Percentiles rank a stretch among this genome's conserved stretches.
These are phyloP conservation scores for Nothoprocta pentlandii DNA, from an alignment of 2,113 vertebrate species.

Conservation along the genomic window DNA sequence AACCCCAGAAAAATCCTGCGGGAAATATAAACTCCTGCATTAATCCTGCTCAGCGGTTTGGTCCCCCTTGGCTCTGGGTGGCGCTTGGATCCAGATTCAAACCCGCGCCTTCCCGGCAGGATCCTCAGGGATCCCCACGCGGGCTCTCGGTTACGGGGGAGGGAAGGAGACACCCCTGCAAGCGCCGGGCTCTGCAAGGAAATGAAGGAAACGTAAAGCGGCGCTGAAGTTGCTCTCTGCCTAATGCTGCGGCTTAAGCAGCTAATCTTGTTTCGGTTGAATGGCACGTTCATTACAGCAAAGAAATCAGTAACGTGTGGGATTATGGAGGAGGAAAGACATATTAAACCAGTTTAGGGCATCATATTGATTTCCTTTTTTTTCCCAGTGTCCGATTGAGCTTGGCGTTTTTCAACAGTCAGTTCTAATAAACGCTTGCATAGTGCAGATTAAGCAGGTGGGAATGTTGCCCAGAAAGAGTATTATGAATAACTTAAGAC, in stretches of 20 bases:
- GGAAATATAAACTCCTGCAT: slow-evolving; percentile 7
- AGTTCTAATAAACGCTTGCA: slow-evolving; percentile 56
- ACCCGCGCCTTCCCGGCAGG: background rate
- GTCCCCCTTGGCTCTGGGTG: background rate
- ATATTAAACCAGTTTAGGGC: slow-evolving; percentile 66
- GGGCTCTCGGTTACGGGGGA: background rate
- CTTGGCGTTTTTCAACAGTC: slow-evolving; percentile 64
- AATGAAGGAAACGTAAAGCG: slow-evolving; percentile 31
- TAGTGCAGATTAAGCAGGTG: slow-evolving; percentile 66
- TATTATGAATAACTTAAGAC: slow-evolving; percentile 75
- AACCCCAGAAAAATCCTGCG: slow-evolving; percentile 44
- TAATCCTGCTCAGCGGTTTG: slow-evolving; percentile 25
- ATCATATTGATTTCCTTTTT: slow-evolving; percentile 50
- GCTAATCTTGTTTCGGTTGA: slow-evolving; percentile 57
- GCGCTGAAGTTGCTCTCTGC: slow-evolving; percentile 2
- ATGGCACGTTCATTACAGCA: slow-evolving; percentile 62
- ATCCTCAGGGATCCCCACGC: background rate
- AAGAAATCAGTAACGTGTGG: slow-evolving; percentile 49
- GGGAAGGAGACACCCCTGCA: slow-evolving; percentile 10
- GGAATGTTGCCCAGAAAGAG: slow-evolving; percentile 74
- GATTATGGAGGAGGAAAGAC: slow-evolving; percentile 68
- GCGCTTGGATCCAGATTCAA: background rate
- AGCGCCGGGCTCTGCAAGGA: slow-evolving; percentile 14
- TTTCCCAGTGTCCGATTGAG: slow-evolving; percentile 10
- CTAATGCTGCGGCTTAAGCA: slow-evolving; percentile 46